These are phyloP conservation scores for Forbesichthys agassizii DNA, from an alignment of 2,113 vertebrate genomes.

Conservation along the genomic window DNA sequence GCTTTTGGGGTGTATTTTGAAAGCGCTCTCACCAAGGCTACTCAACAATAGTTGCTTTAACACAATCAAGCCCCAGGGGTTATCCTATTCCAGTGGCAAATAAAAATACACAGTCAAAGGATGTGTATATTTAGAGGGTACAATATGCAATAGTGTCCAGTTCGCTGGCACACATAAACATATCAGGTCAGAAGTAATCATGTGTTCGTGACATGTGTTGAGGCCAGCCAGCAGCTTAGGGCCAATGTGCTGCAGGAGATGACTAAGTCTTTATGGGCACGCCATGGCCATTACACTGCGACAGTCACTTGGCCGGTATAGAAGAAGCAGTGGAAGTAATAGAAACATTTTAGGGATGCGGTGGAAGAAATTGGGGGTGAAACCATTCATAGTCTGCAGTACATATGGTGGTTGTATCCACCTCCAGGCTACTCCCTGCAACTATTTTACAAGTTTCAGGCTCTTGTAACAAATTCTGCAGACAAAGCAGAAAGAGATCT, in stretches of 20 bases:
- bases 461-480: constrained; percentile 52
- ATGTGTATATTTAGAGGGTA: constrained; percentile 39
- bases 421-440: constrained; percentile 34
- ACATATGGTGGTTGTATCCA: constrained; percentile 27
- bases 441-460: constrained; percentile 39
- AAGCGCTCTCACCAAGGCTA: constrained; percentile 10
- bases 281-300: constrained; percentile 22
- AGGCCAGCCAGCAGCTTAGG: constrained; percentile 1
- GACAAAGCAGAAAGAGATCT: constrained; percentile 61
- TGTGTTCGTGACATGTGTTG: not conserved
- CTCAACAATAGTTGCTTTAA: constrained; percentile 44
- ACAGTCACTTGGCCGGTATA: not conserved
- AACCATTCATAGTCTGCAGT: constrained; percentile 11
- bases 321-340: constrained; percentile 16
- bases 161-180: constrained; percentile 35
- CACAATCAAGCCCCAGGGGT: constrained; percentile 55
- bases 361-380: constrained; percentile 19
- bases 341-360: constrained; percentile 1
- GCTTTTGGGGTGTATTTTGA: constrained; percentile 20
- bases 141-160: constrained; percentile 15
- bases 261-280: constrained; percentile 39
- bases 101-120: constrained; percentile 47
- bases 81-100: constrained; percentile 36
- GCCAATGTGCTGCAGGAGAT: constrained; percentile 16
- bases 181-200: not conserved